phyloP scores from a whole-genome alignment of 2,113 vertebrate species.

The Paralichthys olivaceus region DNA sequence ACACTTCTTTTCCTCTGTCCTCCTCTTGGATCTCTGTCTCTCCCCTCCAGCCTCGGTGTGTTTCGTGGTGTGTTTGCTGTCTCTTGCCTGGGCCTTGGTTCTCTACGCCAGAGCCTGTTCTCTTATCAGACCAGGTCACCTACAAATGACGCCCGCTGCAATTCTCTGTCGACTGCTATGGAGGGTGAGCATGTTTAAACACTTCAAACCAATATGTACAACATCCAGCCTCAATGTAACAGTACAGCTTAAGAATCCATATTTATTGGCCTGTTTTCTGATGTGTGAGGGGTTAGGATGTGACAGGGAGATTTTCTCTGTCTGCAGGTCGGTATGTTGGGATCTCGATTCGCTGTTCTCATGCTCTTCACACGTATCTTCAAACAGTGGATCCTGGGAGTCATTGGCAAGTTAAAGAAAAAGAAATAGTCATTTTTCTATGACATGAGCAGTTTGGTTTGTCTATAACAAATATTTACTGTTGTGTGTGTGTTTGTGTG shows the following conservation, averaged over 20 bases:
- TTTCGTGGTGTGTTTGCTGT: conserved; percentile 83
- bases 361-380: conserved; percentile 86
- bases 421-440: neutral
- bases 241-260: neutral
- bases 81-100: conserved; percentile 87
- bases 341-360: conserved; percentile 84
- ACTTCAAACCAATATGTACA: neutral
- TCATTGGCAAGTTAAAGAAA: conserved; percentile 80
- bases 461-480: neutral
- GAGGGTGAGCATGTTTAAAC: conserved; percentile 82
- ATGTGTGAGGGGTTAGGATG: neutral
- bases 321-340: conserved; percentile 84
- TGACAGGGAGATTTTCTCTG: conserved; percentile 10
- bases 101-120: conserved; percentile 80
- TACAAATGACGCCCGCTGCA: conserved; percentile 75
- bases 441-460: neutral
- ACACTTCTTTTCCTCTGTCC: conserved; percentile 1
- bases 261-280: neutral
- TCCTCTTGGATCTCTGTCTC: neutral
- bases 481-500: neutral
- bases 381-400: conserved; percentile 85
- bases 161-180: conserved; percentile 89
- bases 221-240: neutral
- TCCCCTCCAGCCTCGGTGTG: conserved; percentile 80
- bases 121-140: conserved; percentile 82